Evolutionary conservation across 37 sponge, comb jelly and placozoan species (phyloP).

Genomic region (Bolinopsis microptera): DNA sequence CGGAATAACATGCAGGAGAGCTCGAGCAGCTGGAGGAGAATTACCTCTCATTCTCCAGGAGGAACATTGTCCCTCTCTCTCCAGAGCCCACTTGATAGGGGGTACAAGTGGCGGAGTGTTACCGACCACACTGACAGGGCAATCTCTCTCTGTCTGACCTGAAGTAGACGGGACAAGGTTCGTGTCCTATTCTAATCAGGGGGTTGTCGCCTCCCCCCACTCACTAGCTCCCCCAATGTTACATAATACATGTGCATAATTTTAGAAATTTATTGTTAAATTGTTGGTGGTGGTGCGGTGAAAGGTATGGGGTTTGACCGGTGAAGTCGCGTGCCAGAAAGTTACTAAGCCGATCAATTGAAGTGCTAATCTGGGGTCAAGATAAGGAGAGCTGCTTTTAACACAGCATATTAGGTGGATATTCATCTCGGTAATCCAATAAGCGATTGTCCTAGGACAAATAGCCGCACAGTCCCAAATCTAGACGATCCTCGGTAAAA

Average conservation of each 20-base stretch:
- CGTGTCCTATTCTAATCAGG: not conserved
- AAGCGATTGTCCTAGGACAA: not conserved
- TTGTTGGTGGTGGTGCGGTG: not conserved
- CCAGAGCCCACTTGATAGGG: not conserved
- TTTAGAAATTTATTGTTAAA: not conserved
- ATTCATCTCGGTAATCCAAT: constrained; percentile 39
- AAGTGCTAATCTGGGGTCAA: not conserved
- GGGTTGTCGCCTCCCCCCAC: too few relatives aligned
- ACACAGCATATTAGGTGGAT: constrained; percentile 57
- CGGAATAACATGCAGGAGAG: too few relatives aligned
- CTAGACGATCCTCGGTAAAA: not conserved
- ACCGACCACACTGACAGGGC: not conserved
- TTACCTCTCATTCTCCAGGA: too few relatives aligned
- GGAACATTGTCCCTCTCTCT: not conserved
- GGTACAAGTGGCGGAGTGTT: not conserved
- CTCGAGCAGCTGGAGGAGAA: too few relatives aligned
- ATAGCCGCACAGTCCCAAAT: not conserved
- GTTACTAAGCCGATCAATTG: not conserved
- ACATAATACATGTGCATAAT: not conserved
- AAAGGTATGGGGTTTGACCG: not conserved
- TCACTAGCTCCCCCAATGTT: not conserved
- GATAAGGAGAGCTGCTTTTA: constrained; percentile 30
- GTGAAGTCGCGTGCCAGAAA: not conserved
- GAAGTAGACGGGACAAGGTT: not conserved
- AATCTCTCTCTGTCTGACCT: not conserved